Evolutionary conservation across 2,113 vertebrate genomes (phyloP).

Genomic region (Catharus bicknelli): DNA sequence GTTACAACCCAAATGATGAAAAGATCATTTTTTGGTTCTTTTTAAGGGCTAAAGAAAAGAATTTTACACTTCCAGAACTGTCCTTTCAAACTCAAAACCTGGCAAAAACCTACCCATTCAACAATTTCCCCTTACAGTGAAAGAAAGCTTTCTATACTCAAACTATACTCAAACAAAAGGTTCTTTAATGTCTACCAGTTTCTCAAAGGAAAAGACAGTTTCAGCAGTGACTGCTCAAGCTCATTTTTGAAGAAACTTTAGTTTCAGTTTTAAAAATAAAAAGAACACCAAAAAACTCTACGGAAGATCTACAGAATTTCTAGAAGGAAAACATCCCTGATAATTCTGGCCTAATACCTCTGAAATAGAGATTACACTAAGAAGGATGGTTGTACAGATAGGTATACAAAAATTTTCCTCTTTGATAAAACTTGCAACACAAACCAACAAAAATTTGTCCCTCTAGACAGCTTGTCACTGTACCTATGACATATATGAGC

Average conservation of each 20-base stretch:
- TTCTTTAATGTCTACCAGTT: constrained; percentile 13
- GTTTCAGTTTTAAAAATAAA: background rate
- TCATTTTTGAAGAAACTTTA: constrained; percentile 1
- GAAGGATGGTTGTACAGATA: background rate
- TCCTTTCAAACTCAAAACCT: constrained; percentile 2
- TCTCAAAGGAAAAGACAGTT: background rate
- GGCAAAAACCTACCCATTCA: background rate
- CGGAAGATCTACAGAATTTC: background rate
- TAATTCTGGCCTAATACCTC: background rate
- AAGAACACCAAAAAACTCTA: background rate
- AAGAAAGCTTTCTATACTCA: constrained; percentile 7
- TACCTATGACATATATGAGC: background rate
- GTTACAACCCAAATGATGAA: background rate
- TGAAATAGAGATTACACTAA: background rate
- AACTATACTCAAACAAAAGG: background rate
- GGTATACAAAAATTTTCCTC: background rate
- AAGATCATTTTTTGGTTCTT: background rate
- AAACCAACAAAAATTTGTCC: background rate
- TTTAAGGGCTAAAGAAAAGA: background rate
- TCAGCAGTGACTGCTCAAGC: background rate
- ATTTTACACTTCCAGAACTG: background rate
- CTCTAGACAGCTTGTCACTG: background rate
- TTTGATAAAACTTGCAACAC: background rate
- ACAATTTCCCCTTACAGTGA: background rate
- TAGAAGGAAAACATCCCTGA: background rate